Evolutionary conservation across 1,140 invertebrate genomes (phyloP), one percentile per base, ranked within the genome.

Genomic region (Geopemphigus sp.): DNA sequence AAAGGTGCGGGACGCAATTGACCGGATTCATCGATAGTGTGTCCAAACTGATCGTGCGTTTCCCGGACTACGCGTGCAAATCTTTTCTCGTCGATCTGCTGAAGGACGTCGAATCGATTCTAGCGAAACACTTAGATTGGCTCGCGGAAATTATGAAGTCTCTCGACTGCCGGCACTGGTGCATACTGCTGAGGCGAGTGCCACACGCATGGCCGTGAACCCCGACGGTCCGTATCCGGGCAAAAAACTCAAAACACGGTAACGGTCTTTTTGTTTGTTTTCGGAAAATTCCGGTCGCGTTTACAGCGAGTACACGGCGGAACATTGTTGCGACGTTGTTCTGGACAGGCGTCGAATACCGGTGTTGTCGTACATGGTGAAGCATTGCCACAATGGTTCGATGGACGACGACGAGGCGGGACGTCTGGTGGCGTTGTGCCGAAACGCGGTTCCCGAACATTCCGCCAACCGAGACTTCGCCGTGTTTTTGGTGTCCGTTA

Each of bases 61-160:
- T 76, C 47, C 39, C 73, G 11, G 73, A 76, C 45, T 61, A 59
- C 12, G 73, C 56, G 22, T 76, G 73, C 32, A 76, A 76, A 22
- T 76, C 56, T 1, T 76, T 76, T 17, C 56, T 76, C 6, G 56
- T 76, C 10, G 29, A 59, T 17, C 5, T 76, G 5, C 15, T 76
- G n/a, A 50, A 17, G 14, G 54, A 76, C n/a, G 59, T 5, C 39
- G n/a, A 76, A 24, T 76, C 73, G 15, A 19, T 76, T 45, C 26
- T 76, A 19, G 73, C 59, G 12, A 76, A 57, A 76, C 54, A 76
- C 19, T 45, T 76, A n/a, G 32, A 76, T 45, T 76, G 73, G 73
- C 39, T 76, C 3, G n/a, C 22, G 0, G 56, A 61, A 19, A 59
- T 76, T 1, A 76, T 76, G 73, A 45, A 76, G 5, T 26, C 14